Evolutionary conservation across 2,888 invertebrate genomes (phyloP), one percentile per base, ranked within the genome.

Genomic region (Sarcophaga subvicina): DNA sequence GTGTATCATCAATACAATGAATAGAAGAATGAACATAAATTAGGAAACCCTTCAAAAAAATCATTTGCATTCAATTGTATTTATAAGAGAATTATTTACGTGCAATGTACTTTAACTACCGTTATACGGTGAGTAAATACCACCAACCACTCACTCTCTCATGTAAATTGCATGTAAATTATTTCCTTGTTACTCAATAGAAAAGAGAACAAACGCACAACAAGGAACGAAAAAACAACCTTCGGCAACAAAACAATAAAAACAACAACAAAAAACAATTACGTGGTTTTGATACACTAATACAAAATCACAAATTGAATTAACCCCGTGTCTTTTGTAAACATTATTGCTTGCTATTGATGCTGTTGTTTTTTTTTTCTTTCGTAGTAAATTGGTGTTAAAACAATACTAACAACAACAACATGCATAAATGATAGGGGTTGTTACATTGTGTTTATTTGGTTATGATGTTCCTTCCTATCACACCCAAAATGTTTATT

Each of bases 81-180:
- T 37, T 37, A 37, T 37, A 76, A 76, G 84, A 66, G 76, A 84
- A 84, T 84, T 76, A 84, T 84, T 84, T 84, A 84, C 84, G 80
- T 84, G 80, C 17, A 17, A 62, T 80, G 76, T 80, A 80, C 64
- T 76, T 70, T 63, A 37, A 37, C 37, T 37, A 37, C 37, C 37
- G 37, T 37, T 37, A 37, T 37, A 37, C 6, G 37, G 37, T 37
- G 37, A 37, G 37, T 37, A 27, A 37, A 20, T 20, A 22, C 47
- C 27, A 75, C 17, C 10, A 6, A 14, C 49, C 47, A 72, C 22
- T 62, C n/a, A 49, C 22, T 25, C 11, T 20, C 14, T 63, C 75
- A 70, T 70, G 64, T 45, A 47, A 62, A 67, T 8, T 37, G 25
- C 62, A 69, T 78, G 78, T 78, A 78, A 78, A 78, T 78, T 60